phyloP scores from a whole-genome alignment of 2,113 vertebrate genomes.

The Nothobranchius furzeri region DNA sequence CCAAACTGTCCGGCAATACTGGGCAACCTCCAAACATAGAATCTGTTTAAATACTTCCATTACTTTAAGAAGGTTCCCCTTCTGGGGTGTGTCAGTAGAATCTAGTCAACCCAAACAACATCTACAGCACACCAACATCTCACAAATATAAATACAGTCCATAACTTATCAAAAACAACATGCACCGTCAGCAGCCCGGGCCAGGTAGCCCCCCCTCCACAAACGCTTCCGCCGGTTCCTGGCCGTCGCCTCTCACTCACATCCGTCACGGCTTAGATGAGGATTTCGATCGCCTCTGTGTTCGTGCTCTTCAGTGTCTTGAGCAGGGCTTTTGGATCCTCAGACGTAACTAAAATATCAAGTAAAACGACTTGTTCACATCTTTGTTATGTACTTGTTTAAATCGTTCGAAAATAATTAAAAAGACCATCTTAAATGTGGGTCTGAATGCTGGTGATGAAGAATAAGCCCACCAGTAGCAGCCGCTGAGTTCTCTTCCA shows the following conservation, averaged over 20 bases:
- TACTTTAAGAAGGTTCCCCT: background rate
- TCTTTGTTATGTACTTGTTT: too few species aligned
- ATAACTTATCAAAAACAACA: conserved; percentile 37
- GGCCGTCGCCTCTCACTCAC: conserved; percentile 6
- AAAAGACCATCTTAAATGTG: too few species aligned
- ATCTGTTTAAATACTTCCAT: conserved; percentile 42
- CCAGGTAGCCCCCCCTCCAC: conserved; percentile 63
- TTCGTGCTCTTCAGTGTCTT: conserved; percentile 52
- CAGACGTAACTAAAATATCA: conserved; percentile 47
- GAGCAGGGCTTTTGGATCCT: conserved; percentile 38
- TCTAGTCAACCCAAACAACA: too few species aligned
- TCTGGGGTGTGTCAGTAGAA: too few species aligned
- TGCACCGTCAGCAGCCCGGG: conserved; percentile 48
- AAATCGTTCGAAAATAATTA: too few species aligned
- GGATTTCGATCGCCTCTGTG: conserved; percentile 77
- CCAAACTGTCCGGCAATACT: conserved; percentile 45
- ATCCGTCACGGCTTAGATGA: conserved; percentile 67
- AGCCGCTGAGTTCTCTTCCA: conserved; percentile 24
- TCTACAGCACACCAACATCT: conserved; percentile 24
- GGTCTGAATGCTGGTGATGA: too few species aligned
- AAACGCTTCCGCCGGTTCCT: background rate
- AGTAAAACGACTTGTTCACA: background rate
- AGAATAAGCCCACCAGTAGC: conserved; percentile 62
- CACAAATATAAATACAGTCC: conserved; percentile 66
- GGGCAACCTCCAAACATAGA: background rate